Base-by-base conservation (phyloP, 2,888 invertebrate species). In the Acrobasis suavella region DNA sequence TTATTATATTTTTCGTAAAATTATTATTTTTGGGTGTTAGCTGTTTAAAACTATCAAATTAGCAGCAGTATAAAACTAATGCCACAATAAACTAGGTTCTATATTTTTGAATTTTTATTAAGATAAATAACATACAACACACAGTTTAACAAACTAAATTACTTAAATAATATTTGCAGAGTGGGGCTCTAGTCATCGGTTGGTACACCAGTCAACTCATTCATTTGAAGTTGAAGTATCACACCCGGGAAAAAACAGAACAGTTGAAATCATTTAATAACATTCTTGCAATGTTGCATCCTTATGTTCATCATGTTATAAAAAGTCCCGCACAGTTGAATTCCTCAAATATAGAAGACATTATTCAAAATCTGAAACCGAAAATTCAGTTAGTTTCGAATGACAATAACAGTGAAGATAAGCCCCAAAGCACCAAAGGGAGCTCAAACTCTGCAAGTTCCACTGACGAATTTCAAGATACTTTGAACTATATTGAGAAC, bases 191-290 rank as follows among this genome's bases (percentile, higher is more conserved):
- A 55, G 93, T 95, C 15, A 77, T 94, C 65, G 95, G 95, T 52
- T 95, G 94, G 94, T 93, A 94, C 64, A 89, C 95, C 17, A 94
- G 93, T 72, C 94, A 95, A 71, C 82, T 94, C 1, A 80, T 94
- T 55, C 87, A 89, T 70, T 72, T 89, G 52, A 91, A 86, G 58
- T 68, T 82, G 50, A 91, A 90, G 70, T 78, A 75, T 60, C 75
- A 81, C 62, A 65, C 69, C 16, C 75, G 71, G 59, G 69, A 70
- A 39, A 67, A 72, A 38, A 69, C 75, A 3, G 78, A 75, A 15
- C 78, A 71, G 65, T 76, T 74, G 64, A 67, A 69, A 12, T 67
- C 69, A 17, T 67, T 77, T 32, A 81, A 80, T 62, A 81, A 77
- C 50, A 67, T 87, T 32, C 64, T 82, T 50, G 64, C 77, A n/a